Base-by-base conservation (phyloP, 2,797 vertebrate species). In the Zalophus californianus region DNA sequence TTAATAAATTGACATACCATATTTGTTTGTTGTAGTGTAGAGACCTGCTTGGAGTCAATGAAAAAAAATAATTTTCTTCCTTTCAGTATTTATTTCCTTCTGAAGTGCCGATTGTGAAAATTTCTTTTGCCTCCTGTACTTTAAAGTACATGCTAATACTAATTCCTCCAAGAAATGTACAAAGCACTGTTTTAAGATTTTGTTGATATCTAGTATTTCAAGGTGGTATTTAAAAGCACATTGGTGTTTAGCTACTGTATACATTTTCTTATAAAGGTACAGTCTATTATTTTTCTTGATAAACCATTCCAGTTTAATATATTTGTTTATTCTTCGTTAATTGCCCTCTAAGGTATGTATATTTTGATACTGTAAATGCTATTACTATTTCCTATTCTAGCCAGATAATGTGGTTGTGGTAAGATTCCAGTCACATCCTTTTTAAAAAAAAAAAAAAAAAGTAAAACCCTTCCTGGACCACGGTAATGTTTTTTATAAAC, bases 161-260 rank as follows among this genome's bases (percentile, higher is more conserved):
- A 21, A 87, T 72, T 82, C 10, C 25, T 94, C 41, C 64, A 90
- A 66, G 44, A 97, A 94, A 56, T 96, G 15, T 77, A 88, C 86
- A 85, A 83, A 86, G 23, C 58, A 66, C 23, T 8, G 0, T 86
- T 90, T 85, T 89, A 91, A 85, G 64, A 25, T 35, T 73, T 87
- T 84, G 35, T 73, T 93, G 48, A 70, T 86, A 56, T 11, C 18
- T 88, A 62, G 87, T 86, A 56, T 91, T 92, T 32, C 25, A 93
- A 62, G 32, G 21, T 94, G 38, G 6, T 86, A 72, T 90, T 80
- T 80, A 86, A 94, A 96, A 96, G 32, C 14, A 87, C 15, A 41
- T 60, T 87, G 90, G 11, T 3, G 18, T 27, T 93, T 96, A 94
- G 29, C 41, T 94, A 54, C 75, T 72, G 66, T n/a, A 75, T 62